phyloP scores from a whole-genome alignment of 1,140 invertebrate species.

The Bombus picipes region DNA sequence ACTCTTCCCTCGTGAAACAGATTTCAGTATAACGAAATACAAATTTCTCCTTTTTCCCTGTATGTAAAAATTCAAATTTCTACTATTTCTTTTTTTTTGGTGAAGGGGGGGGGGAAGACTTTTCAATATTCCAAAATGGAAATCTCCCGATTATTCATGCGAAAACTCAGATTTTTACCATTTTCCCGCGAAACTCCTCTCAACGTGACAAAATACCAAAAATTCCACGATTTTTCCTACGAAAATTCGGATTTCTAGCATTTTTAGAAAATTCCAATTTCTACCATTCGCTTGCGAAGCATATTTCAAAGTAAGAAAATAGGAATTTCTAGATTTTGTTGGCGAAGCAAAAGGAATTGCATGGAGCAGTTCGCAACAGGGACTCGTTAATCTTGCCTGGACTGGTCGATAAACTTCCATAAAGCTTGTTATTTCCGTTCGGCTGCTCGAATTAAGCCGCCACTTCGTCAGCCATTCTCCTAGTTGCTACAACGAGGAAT shows the following conservation, averaged over 20 bases:
- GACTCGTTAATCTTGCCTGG: neutral
- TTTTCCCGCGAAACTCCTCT: too few species aligned
- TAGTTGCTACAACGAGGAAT: too few species aligned
- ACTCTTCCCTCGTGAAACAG: too few species aligned
- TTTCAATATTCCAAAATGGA: neutral
- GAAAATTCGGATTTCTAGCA: too few species aligned
- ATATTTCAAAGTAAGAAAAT: too few species aligned
- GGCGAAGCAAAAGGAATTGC: neutral
- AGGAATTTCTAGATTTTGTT: neutral
- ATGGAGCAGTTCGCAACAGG: too few species aligned
- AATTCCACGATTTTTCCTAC: too few species aligned
- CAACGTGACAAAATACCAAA: too few species aligned
- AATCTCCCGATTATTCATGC: neutral
- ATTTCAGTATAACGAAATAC: too few species aligned
- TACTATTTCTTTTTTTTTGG: neutral
- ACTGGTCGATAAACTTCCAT: constrained; percentile 25
- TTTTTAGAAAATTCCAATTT: too few species aligned
- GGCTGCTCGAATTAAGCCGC: neutral
- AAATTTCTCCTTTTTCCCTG: too few species aligned
- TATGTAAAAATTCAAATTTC: neutral
- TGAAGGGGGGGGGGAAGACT: neutral
- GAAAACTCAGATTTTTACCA: neutral
- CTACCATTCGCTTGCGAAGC: too few species aligned
- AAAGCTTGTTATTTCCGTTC: constrained; percentile 19
- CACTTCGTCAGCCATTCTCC: neutral